Percentiles rank a stretch among this genome's conserved stretches.
phyloP scores from a whole-genome alignment of 1,140 invertebrate genomes.

The Phymorhynchus buccinoides region DNA sequence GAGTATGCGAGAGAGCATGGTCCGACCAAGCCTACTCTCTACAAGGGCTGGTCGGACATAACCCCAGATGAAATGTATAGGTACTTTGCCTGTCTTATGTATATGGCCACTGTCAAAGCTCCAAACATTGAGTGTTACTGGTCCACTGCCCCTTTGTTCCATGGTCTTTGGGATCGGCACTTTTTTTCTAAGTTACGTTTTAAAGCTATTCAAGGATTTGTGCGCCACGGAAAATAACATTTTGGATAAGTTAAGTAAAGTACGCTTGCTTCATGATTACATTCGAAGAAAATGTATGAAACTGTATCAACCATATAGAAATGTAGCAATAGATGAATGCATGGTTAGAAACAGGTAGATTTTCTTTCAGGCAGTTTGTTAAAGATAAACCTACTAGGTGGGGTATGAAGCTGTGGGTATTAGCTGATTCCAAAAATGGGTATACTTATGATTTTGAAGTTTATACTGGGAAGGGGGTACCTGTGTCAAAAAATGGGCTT shows the following conservation, averaged over 20 bases:
- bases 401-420: slow-evolving; percentile 5
- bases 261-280: slow-evolving; percentile 22
- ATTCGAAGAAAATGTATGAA: background rate
- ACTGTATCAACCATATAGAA: background rate
- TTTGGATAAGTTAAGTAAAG: background rate
- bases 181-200: background rate
- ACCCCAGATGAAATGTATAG: background rate
- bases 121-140: background rate
- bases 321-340: background rate
- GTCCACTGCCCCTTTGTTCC: background rate
- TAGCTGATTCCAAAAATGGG: background rate
- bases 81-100: background rate
- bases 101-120: slow-evolving; percentile 8
- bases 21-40: background rate
- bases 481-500: background rate
- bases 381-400: background rate
- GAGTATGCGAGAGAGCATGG: background rate
- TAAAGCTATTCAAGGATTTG: background rate
- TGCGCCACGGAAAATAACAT: background rate
- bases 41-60: background rate
- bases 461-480: background rate
- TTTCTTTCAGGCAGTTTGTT: background rate
- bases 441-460: slow-evolving; percentile 10
- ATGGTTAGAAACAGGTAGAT: background rate
- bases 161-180: background rate